Evolutionary conservation across 2,888 invertebrate genomes (phyloP).

Genomic region (Tinea pellionella): DNA sequence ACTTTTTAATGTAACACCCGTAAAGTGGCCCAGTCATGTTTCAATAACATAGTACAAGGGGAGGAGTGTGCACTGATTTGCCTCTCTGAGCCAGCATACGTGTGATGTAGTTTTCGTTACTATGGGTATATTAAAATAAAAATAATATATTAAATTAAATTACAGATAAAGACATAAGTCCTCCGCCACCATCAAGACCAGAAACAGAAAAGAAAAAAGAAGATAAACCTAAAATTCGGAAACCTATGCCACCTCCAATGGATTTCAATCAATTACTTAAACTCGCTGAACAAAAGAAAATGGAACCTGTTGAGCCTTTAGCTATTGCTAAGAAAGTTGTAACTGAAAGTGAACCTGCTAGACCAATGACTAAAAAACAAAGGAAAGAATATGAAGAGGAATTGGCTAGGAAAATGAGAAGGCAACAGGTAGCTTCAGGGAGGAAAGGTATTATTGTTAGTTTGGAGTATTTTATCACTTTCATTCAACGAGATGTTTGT

Average conservation of each 20-base stretch:
- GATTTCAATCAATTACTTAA: constrained; percentile 84
- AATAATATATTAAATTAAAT: not conserved
- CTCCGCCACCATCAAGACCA: constrained; percentile 39
- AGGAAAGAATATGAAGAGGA: constrained; percentile 80
- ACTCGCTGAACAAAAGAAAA: constrained; percentile 85
- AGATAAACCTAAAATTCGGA: constrained; percentile 69
- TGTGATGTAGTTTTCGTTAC: too few relatives aligned
- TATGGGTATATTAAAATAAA: too few relatives aligned
- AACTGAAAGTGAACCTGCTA: constrained; percentile 72
- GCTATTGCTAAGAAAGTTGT: constrained; percentile 30
- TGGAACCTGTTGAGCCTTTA: constrained; percentile 74
- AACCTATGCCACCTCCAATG: constrained; percentile 77
- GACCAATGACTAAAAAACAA: constrained; percentile 84
- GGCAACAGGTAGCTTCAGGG: constrained; percentile 39
- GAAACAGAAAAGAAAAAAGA: constrained; percentile 50
- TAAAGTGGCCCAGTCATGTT: too few relatives aligned
- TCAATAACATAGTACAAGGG: too few relatives aligned
- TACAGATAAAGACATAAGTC: constrained; percentile 1
- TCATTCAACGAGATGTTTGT: too few relatives aligned
- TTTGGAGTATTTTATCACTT: too few relatives aligned
- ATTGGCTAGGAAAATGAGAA: constrained; percentile 70
- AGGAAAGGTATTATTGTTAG: constrained; percentile 33
- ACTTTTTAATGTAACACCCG: too few relatives aligned
- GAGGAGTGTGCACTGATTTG: too few relatives aligned
- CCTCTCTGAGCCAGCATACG: too few relatives aligned